phyloP scores from a whole-genome alignment of 1,140 invertebrate species.

The Drosophila serrata region DNA sequence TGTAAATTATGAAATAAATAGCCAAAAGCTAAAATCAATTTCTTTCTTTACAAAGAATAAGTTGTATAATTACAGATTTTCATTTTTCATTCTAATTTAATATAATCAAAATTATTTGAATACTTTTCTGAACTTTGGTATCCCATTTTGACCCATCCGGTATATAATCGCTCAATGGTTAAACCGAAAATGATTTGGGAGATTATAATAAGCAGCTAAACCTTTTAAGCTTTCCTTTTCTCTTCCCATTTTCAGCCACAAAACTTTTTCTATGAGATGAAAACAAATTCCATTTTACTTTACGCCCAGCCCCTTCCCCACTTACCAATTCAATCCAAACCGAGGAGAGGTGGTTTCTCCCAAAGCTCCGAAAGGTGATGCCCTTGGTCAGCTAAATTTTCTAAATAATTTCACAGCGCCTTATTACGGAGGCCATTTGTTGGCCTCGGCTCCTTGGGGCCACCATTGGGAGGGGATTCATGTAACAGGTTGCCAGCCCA shows the following conservation, averaged over 20 bases:
- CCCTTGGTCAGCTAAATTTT: conserved; percentile 57
- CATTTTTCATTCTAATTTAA: neutral
- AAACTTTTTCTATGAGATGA: conserved; percentile 52
- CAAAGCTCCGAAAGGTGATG: conserved; percentile 23
- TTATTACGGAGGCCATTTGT: conserved; percentile 65
- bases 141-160: neutral
- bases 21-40: neutral
- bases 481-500: conserved; percentile 77
- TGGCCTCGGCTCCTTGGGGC: conserved; percentile 25
- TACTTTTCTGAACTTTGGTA: neutral
- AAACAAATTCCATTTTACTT: conserved; percentile 56
- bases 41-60: neutral
- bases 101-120: neutral
- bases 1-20: neutral
- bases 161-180: conserved; percentile 19
- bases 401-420: conserved; percentile 75
- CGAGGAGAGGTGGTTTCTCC: conserved; percentile 1
- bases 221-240: conserved; percentile 38
- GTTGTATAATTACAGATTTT: neutral
- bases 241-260: conserved; percentile 23
- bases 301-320: neutral
- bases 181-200: conserved; percentile 39
- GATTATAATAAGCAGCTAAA: conserved; percentile 49
- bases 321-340: conserved; percentile 7
- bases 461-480: conserved; percentile 1